Percentiles rank a stretch among this genome's conserved stretches.
These are phyloP conservation scores for Erynnis tages DNA, from an alignment of 2,888 invertebrate genomes.

Conservation along the genomic window DNA sequence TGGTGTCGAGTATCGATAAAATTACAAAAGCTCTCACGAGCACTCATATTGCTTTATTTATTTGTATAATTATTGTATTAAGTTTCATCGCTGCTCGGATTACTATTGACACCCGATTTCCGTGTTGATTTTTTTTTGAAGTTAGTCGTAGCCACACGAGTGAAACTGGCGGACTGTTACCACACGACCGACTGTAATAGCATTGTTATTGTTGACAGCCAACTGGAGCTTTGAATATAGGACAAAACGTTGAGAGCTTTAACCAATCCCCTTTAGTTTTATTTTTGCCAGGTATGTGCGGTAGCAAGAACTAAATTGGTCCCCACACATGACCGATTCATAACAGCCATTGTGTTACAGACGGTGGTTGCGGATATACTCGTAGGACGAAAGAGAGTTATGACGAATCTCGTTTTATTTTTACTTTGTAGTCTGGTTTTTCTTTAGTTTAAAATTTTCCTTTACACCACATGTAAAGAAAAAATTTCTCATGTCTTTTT, in stretches of 20 bases:
- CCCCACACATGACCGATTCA: conserved; percentile 67
- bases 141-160: conserved; percentile 13
- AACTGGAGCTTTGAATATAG: conserved; percentile 26
- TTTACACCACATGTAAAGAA: too few species aligned
- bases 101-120: conserved; percentile 37
- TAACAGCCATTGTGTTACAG: conserved; percentile 57
- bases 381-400: conserved; percentile 29
- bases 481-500: too few species aligned
- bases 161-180: conserved; percentile 5
- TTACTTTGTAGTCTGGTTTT: conserved; percentile 50
- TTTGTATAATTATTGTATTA: conserved; percentile 3
- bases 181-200: conserved; percentile 19
- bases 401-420: conserved; percentile 5
- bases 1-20: conserved; percentile 3
- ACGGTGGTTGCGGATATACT: conserved; percentile 48
- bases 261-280: conserved; percentile 23
- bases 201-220: conserved; percentile 23
- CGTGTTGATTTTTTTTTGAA: conserved; percentile 54
- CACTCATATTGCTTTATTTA: conserved; percentile 18
- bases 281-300: conserved; percentile 31
- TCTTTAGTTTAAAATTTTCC: too few species aligned
- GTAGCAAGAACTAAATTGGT: conserved; percentile 65
- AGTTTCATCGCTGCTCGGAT: neutral
- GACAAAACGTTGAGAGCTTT: conserved; percentile 23
- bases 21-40: conserved; percentile 22